Evolutionary conservation across 2,797 vertebrate genomes (phyloP), one percentile per base, ranked within the genome.

Genomic region (Sandelia bainsii): DNA sequence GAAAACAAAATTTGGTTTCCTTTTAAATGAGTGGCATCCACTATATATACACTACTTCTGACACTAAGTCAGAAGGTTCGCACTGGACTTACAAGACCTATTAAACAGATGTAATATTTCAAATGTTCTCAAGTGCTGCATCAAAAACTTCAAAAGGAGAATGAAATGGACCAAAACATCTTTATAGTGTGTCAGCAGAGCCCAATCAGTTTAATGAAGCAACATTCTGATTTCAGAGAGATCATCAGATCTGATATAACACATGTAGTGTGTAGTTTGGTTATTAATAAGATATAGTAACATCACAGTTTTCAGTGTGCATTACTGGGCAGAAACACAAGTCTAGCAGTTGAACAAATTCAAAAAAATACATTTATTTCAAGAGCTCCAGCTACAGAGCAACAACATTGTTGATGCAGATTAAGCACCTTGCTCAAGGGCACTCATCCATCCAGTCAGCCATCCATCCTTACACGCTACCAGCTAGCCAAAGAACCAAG

Each of bases 381-480:
- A 50, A 62, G 22, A 65, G 39, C 58, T 44, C 8, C 52, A 34
- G 44, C 72, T 32, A 12, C 51, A 69, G 45, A 70, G 67, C 56
- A 40, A 46, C 27, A 58, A 60, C n/a, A 16, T 20, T 16, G 45
- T 45, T 79, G 56, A 70, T 49, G 62, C 71, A 74, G 79, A 87
- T 86, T 77, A 78, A 67, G 68, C 22, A 34, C 77, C 67, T 79
- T 87, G 81, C 86, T 89, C 80, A 89, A 83, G 80, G 81, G 89
- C 75, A 79, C 86, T 81, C 77, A 59, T 86, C 63, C 77, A 70
- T 77, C 32, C 61, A 68, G 7, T 48, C 70, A 59, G 14, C 69
- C 48, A 76, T 57, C 74, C 80, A 75, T 83, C 72, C 77, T 56
- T 64, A 71, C 62, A 29, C 2, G 27, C 70, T 27, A 73, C 48